Evolutionary conservation across 2,888 invertebrate genomes (phyloP).

Genomic region (Hetaerina titia): DNA sequence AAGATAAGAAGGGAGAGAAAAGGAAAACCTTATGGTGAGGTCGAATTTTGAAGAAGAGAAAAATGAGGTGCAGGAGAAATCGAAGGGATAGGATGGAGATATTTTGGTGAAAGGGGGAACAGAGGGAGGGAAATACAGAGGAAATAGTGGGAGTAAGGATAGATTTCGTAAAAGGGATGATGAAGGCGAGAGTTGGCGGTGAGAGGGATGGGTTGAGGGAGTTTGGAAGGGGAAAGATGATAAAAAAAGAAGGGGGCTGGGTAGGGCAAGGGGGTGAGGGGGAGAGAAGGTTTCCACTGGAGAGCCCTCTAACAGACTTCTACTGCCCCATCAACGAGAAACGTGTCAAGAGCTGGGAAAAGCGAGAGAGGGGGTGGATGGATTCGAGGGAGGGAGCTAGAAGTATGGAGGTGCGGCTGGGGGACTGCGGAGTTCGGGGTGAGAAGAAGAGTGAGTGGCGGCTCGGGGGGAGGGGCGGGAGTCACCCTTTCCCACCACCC

Average conservation of each 20-base stretch:
- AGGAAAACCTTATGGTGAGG: neutral
- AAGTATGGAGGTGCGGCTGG: neutral
- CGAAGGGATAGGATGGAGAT: neutral
- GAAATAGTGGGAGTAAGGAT: neutral
- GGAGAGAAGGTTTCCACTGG: constrained; percentile 15
- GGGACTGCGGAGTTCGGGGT: too few relatives aligned
- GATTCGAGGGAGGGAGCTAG: neutral
- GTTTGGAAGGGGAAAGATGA: neutral
- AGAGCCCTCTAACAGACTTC: constrained; percentile 55
- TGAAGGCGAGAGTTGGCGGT: neutral
- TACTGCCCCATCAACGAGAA: constrained; percentile 59
- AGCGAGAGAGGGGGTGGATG: neutral
- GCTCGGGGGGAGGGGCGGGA: neutral
- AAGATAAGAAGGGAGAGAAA: neutral
- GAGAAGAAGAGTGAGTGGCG: constrained; percentile 8
- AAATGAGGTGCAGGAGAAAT: too few relatives aligned
- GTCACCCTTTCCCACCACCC: neutral
- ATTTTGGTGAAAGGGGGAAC: neutral
- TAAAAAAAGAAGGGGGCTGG: too few relatives aligned
- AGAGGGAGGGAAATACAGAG: neutral
- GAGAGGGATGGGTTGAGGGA: neutral
- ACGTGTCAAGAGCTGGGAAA: constrained; percentile 56
- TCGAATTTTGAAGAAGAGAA: too few relatives aligned
- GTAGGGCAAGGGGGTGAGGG: neutral
- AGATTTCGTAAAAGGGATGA: neutral